Percentiles rank a stretch among this genome's conserved stretches.
Evolutionary conservation across 1,140 invertebrate species (phyloP).

Genomic region (Phthorimaea operculella): DNA sequence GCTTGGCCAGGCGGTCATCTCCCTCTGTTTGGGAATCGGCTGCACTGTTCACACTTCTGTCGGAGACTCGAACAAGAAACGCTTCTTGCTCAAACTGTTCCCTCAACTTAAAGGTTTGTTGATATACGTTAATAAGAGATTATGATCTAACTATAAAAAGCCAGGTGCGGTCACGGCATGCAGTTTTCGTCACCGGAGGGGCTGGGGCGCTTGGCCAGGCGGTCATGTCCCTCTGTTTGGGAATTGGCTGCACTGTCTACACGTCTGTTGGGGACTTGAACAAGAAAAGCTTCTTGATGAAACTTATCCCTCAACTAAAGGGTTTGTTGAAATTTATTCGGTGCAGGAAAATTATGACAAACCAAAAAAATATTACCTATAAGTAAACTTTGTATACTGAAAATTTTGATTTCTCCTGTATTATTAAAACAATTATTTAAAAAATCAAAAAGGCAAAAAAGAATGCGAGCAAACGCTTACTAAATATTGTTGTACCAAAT

Average conservation of each 20-base stretch:
- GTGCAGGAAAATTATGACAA: too few species aligned
- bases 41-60: constrained; percentile 74
- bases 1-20: constrained; percentile 80
- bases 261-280: constrained; percentile 70
- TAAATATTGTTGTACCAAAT: too few species aligned
- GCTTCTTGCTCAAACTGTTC: constrained; percentile 64
- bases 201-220: constrained; percentile 81
- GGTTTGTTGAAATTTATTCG: constrained; percentile 35
- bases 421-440: too few species aligned
- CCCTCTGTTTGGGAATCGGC: constrained; percentile 70
- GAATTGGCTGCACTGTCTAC: constrained; percentile 69
- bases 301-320: constrained; percentile 56
- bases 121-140: too few species aligned
- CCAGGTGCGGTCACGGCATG: constrained; percentile 50
- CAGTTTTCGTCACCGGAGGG: constrained; percentile 78
- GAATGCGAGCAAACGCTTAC: too few species aligned
- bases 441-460: too few species aligned
- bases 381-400: too few species aligned
- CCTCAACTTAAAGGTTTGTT: constrained; percentile 41
- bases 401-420: too few species aligned
- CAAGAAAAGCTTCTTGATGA: constrained; percentile 62
- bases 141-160: constrained; percentile 14
- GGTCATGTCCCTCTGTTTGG: constrained; percentile 75
- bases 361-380: too few species aligned
- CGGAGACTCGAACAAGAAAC: constrained; percentile 61